phyloP scores from a whole-genome alignment of 1,140 invertebrate species.

The Caenorhabditis briggsae region DNA sequence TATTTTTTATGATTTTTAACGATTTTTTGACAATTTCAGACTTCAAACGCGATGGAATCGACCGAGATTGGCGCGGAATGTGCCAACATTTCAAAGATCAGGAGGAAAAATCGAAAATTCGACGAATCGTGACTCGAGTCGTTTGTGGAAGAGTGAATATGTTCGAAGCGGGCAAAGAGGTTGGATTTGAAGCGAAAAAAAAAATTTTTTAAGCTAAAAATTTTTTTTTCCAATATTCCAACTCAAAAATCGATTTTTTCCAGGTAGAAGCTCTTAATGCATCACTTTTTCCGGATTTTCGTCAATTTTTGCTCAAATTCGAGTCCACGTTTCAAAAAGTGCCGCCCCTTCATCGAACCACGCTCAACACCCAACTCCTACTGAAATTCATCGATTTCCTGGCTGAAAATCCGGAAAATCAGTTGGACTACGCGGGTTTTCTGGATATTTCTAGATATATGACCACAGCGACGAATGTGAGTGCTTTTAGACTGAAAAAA shows the following conservation, averaged over 20 bases:
- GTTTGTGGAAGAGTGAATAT: background rate
- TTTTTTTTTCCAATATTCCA: background rate
- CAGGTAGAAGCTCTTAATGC: background rate
- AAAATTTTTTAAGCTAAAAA: background rate
- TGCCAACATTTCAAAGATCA: background rate
- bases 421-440: background rate
- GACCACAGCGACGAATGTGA: background rate
- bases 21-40: background rate
- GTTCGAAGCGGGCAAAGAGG: constrained; percentile 1
- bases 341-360: background rate
- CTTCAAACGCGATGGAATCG: background rate
- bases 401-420: background rate
- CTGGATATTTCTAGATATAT: background rate
- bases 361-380: background rate
- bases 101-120: background rate
- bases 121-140: background rate
- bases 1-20: no score
- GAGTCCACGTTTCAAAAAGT: background rate
- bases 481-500: background rate
- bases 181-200: background rate
- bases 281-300: background rate
- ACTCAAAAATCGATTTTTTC: background rate
- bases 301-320: constrained; percentile 5
- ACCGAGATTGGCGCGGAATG: background rate
- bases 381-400: constrained; percentile 37